phyloP scores from a whole-genome alignment of 2,797 vertebrate species.

The Sebastes ruberrimus region DNA sequence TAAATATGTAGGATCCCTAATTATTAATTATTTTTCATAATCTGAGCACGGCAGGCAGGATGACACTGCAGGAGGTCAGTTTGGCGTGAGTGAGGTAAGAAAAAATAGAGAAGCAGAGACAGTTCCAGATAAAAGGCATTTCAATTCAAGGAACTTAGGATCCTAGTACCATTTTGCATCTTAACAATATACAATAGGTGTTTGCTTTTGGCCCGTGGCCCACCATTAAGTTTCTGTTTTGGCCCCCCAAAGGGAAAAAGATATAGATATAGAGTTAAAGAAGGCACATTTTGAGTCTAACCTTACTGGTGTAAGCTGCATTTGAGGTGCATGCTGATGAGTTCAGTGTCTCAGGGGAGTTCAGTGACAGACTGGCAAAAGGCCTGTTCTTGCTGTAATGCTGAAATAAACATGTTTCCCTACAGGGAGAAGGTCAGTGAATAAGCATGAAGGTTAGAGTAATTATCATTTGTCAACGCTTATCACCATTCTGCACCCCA shows the following conservation, averaged over 20 bases:
- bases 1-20: no score
- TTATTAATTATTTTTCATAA: no score
- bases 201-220: background rate
- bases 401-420: conserved; percentile 50
- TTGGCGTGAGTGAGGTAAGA: no score
- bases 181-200: no score
- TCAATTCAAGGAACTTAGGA: no score
- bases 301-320: background rate
- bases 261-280: background rate
- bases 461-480: conserved; percentile 63
- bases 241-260: no score
- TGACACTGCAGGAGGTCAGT: fast-evolving
- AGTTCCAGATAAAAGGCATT: background rate
- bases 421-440: conserved; percentile 43
- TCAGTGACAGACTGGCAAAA: conserved; percentile 24
- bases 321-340: conserved; percentile 33
- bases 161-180: no score
- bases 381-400: conserved; percentile 19
- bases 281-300: conserved; percentile 8
- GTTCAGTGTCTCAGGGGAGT: conserved; percentile 18
- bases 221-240: background rate
- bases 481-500: conserved; percentile 49
- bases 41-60: no score
- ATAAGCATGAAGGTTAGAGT: conserved; percentile 47
- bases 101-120: background rate